Evolutionary conservation across 2,797 vertebrate genomes (phyloP).

Genomic region (Anabacerthia variegaticeps): DNA sequence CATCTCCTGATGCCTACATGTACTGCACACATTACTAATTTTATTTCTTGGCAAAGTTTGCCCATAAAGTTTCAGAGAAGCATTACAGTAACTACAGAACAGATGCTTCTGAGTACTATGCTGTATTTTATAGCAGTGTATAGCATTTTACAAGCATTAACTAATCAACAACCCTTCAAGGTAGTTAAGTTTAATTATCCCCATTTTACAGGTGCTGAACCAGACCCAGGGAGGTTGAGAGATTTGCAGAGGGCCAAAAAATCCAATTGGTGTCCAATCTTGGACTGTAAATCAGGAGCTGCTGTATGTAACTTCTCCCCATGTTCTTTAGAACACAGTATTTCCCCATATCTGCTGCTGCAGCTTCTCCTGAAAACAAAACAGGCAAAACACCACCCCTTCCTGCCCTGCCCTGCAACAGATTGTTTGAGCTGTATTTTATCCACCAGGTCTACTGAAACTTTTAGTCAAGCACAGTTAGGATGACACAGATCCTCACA

Average conservation of each 20-base stretch:
- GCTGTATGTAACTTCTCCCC: neutral
- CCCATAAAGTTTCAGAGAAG: neutral
- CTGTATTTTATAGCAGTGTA: conserved; percentile 35
- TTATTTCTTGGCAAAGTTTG: neutral
- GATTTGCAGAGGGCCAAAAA: neutral
- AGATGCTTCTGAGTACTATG: neutral
- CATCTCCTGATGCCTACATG: neutral
- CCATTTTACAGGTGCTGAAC: conserved; percentile 47
- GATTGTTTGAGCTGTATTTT: neutral
- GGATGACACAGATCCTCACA: neutral
- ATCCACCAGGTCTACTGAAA: neutral
- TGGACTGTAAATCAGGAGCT: neutral
- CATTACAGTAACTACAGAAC: neutral
- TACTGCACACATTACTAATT: neutral
- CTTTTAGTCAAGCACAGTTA: neutral
- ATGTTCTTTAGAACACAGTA: neutral
- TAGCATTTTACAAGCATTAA: conserved; percentile 52
- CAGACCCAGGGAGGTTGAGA: neutral
- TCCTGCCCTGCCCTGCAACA: neutral
- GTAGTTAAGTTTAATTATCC: conserved; percentile 52
- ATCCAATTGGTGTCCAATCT: neutral
- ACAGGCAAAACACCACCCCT: neutral
- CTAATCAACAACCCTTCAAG: conserved; percentile 42
- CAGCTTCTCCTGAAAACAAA: neutral
- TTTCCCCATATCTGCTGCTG: neutral